Evolutionary conservation across 2,797 vertebrate genomes (phyloP), one percentile per base, ranked within the genome.

Genomic region (Eulemur coronatus): DNA sequence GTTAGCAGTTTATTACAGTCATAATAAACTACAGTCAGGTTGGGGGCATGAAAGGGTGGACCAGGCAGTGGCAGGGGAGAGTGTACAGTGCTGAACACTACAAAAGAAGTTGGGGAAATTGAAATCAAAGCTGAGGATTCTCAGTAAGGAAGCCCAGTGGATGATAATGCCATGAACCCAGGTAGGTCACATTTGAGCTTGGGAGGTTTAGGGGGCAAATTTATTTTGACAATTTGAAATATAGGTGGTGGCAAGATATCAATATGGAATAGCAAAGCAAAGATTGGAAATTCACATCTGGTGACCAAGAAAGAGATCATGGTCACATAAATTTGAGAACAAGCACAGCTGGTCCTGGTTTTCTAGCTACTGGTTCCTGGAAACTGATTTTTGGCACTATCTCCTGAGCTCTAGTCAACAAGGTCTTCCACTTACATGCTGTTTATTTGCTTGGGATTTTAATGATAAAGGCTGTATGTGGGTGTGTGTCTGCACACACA

Each of bases 231-330:
- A 61, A 52, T 59, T 79, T 57, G n/a, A 65, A 73, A 73, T 78
- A 52, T 2, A 87, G 13, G 10, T 30, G 73, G 13, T 80, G 8
- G 14, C 14, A 81, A 9, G 2, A 43, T 20, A 80, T 70, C 35
- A 72, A 57, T 28, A 38, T 7, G 11, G 43, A 89, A 84, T 35
- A 43, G 59, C 70, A 52, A 94, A 78, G 43, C 78, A 82, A 72
- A 93, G 17, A 72, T 5, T 82, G 9, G 18, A 89, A 93, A 65
- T 84, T 93, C 46, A 65, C 5, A 52, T 41, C 70, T 80, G 38
- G 9, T 76, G 69, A 81, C 24, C 30, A 73, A 14, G 11, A 72
- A 75, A 78, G 73, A 94, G 43, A 41, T 24, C 55, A 18, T 1
- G 0, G 14, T 85, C 57, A 52, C 3, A 33, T 84, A 90, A 67